Evolutionary conservation across 2,888 invertebrate species (phyloP), one percentile per base, ranked within the genome.

Genomic region (Drosophila nr. fundita): DNA sequence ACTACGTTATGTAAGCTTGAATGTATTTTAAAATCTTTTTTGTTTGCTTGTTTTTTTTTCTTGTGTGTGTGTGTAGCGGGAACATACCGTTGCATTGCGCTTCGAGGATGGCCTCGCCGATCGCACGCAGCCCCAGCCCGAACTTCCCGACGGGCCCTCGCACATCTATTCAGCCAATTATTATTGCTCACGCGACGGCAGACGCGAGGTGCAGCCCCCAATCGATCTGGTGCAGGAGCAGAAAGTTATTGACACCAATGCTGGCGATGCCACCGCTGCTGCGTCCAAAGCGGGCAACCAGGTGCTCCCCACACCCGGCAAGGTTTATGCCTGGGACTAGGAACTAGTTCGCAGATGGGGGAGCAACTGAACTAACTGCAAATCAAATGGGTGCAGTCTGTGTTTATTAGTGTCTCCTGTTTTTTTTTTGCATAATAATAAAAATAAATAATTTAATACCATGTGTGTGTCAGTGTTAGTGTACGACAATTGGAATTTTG

Each of bases 91-190:
- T 68, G 94, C 96, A 1, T 90, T 97, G 53, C 94, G 97, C 81
- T 97, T 95, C 89, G 95, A 95, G 77, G 95, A 96, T 40, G 92
- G 94, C 4, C 13, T 97, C 45, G 94, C 97, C 4, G 94, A 95
- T 13, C 96, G 98, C 86, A 96, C 96, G 61, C 98, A 97, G 91
- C 97, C 97, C 30, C 96, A 94, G 21, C 98, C 98, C 53, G 92
- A 94, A 64, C 92, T 98, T 59, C 99, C 97, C 27, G 97, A 95
- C 73, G 99, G 98, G 13, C 96, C 97, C 2, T 94, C 96, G 36
- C 97, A 97, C 93, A 95, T 94, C 92, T 93, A 97, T 71, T 95
- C 96, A 18, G 95, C 95, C 54, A 98, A 98, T 93, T 98, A 98
- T 92, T 99, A 99, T 90, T 96, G 94, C 90, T 93, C 94, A 0